Percentiles rank a stretch among this genome's conserved stretches.
Evolutionary conservation across 2,113 vertebrate genomes (phyloP).

Genomic region (Lagopus muta): DNA sequence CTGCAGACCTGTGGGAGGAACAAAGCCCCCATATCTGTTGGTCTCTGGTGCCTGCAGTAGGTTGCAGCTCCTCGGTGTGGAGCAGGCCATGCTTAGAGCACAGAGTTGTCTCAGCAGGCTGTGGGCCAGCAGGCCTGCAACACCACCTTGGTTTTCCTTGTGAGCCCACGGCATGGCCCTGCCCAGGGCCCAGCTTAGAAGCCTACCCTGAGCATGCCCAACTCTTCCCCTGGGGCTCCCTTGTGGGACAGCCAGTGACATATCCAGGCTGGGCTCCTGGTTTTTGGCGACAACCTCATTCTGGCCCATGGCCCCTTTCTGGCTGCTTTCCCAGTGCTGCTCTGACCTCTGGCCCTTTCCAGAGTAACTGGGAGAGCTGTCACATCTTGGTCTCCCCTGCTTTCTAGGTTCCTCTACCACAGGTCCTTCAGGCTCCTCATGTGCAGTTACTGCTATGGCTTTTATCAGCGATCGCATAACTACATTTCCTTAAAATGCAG

Average conservation of each 20-base stretch:
- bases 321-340: not conserved
- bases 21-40: not conserved
- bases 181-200: not conserved
- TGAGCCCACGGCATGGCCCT: not conserved
- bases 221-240: not conserved
- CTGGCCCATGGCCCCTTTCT: not conserved
- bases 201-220: not conserved
- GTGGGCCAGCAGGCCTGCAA: not conserved
- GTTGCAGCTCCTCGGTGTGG: not conserved
- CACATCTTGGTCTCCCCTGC: not conserved
- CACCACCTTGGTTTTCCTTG: not conserved
- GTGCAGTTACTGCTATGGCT: not conserved
- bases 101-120: not conserved
- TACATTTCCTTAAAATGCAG: not conserved
- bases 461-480: not conserved
- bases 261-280: not conserved
- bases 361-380: not conserved
- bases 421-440: not conserved
- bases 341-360: not conserved
- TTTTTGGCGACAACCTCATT: not conserved
- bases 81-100: accelerated
- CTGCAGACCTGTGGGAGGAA: not conserved
- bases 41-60: not conserved
- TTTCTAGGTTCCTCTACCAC: not conserved
- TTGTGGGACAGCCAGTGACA: not conserved